These are phyloP conservation scores for Mythimna vitellina DNA, from an alignment of 2,888 invertebrate species.

Conservation along the genomic window DNA sequence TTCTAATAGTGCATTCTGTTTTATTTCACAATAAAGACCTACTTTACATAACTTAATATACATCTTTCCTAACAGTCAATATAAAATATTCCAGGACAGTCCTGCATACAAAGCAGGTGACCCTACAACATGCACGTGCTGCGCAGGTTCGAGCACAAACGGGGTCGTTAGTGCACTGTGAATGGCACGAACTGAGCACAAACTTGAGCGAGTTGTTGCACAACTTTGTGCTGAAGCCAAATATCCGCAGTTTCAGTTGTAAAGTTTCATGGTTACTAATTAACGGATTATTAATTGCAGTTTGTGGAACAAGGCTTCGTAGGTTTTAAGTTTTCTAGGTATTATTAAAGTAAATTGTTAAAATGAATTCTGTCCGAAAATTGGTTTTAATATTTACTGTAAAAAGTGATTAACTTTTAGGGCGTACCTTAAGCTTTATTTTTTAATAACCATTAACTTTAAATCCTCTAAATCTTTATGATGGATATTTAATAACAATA, in stretches of 20 bases:
- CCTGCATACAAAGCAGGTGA: neutral
- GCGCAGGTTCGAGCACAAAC: slow-evolving; percentile 39
- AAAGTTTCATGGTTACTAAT: slow-evolving; percentile 36
- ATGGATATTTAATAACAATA: neutral
- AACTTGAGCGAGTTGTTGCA: slow-evolving; percentile 37
- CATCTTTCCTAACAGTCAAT: neutral
- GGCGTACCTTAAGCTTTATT: neutral
- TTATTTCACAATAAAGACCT: neutral
- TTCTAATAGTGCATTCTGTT: neutral
- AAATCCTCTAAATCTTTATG: neutral
- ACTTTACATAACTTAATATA: neutral
- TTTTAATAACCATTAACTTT: neutral
- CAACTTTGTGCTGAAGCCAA: slow-evolving; percentile 30
- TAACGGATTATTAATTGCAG: slow-evolving; percentile 31
- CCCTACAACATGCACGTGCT: slow-evolving; percentile 26
- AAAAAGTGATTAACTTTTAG: neutral
- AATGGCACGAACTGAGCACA: slow-evolving; percentile 35
- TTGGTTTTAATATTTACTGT: neutral
- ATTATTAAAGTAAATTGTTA: no score
- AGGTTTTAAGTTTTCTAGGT: neutral
- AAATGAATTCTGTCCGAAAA: neutral
- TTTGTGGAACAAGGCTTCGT: neutral
- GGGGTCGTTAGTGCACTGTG: slow-evolving; percentile 47
- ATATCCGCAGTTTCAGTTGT: slow-evolving; percentile 16
- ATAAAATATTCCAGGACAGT: slow-evolving; percentile 25